Evolutionary conservation across 2,888 invertebrate species (phyloP).

Genomic region (Thera britannica): DNA sequence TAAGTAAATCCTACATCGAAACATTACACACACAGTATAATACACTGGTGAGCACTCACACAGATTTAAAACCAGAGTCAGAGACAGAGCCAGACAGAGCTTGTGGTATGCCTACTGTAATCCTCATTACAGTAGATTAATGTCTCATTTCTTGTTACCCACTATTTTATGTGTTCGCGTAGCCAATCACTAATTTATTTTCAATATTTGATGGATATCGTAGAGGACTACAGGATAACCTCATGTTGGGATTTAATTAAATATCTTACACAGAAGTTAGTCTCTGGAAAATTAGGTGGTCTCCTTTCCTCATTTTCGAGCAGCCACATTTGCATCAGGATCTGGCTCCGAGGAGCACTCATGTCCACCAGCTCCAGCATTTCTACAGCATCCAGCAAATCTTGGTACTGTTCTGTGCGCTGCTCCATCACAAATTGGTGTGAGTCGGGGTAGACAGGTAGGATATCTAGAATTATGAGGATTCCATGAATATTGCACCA

Average conservation of each 20-base stretch:
- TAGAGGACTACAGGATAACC: no score
- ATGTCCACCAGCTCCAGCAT: constrained; percentile 87
- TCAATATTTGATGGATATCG: no score
- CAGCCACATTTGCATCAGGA: constrained; percentile 92
- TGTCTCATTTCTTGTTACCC: no score
- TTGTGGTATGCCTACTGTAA: no score
- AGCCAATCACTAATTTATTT: no score
- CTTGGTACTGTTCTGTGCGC: constrained; percentile 89
- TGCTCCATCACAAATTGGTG: constrained; percentile 91
- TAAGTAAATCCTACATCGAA: no score
- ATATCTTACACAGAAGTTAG: constrained; percentile 62
- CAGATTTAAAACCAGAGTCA: no score
- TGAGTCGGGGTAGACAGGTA: constrained; percentile 91
- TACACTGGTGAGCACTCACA: no score
- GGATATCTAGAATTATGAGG: constrained; percentile 83
- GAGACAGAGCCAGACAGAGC: no score
- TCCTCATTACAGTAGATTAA: no score
- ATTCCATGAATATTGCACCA: background rate
- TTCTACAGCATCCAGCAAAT: constrained; percentile 88
- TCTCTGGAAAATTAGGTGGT: constrained; percentile 69
- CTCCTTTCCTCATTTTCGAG: constrained; percentile 87
- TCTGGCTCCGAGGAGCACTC: constrained; percentile 86
- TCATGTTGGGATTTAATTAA: background rate
- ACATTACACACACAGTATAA: no score
- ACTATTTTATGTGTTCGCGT: no score